phyloP scores from a whole-genome alignment of 2,888 invertebrate genomes.

The Pheosia tremula region DNA sequence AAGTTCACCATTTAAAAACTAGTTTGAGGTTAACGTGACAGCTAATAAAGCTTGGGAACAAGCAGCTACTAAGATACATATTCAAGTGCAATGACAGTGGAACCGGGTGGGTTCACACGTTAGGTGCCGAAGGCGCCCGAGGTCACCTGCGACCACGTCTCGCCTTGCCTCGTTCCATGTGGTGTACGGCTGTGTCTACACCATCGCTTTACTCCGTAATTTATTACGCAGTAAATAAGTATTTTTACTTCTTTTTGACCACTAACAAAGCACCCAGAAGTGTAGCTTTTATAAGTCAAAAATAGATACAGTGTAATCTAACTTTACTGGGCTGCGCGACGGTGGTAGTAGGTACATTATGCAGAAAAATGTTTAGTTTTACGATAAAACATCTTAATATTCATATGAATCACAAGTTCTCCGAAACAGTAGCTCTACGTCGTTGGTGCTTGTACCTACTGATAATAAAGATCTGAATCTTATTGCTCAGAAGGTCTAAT shows the following conservation, averaged over 20 bases:
- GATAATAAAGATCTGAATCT: conserved; percentile 58
- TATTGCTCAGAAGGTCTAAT: conserved; percentile 35
- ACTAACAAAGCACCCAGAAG: background rate
- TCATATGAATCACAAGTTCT: conserved; percentile 51
- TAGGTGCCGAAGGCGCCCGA: conserved; percentile 49
- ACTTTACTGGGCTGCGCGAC: background rate
- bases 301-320: background rate
- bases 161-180: conserved; percentile 15
- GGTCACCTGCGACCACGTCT: conserved; percentile 52
- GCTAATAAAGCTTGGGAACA: conserved; percentile 77
- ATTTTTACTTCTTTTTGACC: background rate
- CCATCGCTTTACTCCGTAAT: background rate
- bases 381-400: conserved; percentile 55
- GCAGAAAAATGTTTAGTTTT: conserved; percentile 48
- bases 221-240: background rate
- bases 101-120: conserved; percentile 60
- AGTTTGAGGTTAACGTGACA: conserved; percentile 76
- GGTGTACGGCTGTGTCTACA: background rate
- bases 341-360: conserved; percentile 21
- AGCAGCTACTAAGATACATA: conserved; percentile 74
- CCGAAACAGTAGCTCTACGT: conserved; percentile 56
- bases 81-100: conserved; percentile 66
- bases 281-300: background rate
- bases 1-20: conserved; percentile 74
- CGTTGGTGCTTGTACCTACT: conserved; percentile 54